Base-by-base conservation (phyloP, 2,888 invertebrate species). In the Rhagonycha fulva region DNA sequence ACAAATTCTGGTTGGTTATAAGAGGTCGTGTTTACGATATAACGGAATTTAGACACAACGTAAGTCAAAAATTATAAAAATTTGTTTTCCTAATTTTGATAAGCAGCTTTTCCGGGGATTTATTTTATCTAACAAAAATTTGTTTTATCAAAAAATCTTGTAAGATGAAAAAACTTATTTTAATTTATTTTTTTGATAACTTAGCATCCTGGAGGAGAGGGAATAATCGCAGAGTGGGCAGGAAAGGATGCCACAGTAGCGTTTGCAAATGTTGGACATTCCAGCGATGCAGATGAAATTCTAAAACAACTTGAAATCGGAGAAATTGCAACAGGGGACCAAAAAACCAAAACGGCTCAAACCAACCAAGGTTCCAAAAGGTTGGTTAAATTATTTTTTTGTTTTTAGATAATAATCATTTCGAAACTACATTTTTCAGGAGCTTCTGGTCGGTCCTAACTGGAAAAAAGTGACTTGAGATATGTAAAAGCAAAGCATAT, bases 201-300 rank as follows among this genome's bases (percentile, higher is more conserved):
- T 63, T 86, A 94, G 92, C 94, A 95, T 87, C 94, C 94, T 0
- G 94, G 93, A 0, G 94, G 94, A 0, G 84, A 84, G 0, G 93
- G 93, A 24, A 79, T 91, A 12, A 88, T 94, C 60, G 81, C 87
- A 14, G 94, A 94, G 81, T 91, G 89, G 71, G 94, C 92, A 0
- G 94, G 95, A 9, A 90, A 88, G 81, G 93, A 94, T 84, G 90
- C 90, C 3, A 93, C 93, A 0, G 89, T 88, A 78, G 92, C 89
- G 0, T 94, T 93, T 85, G 90, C 93, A 28, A 90, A 92, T 47
- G 90, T 89, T 0, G 94, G 93, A 0, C 95, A 95, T 87, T 92
- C 93, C 0, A 83, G 89, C 0, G 93, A 94, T 83, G 94, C 94
- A 0, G 88, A 87, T 71, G 87, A 84, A 26, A 87, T 91, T 47